phyloP scores from a whole-genome alignment of 2,888 invertebrate species.

The Serrognathus titanus region DNA sequence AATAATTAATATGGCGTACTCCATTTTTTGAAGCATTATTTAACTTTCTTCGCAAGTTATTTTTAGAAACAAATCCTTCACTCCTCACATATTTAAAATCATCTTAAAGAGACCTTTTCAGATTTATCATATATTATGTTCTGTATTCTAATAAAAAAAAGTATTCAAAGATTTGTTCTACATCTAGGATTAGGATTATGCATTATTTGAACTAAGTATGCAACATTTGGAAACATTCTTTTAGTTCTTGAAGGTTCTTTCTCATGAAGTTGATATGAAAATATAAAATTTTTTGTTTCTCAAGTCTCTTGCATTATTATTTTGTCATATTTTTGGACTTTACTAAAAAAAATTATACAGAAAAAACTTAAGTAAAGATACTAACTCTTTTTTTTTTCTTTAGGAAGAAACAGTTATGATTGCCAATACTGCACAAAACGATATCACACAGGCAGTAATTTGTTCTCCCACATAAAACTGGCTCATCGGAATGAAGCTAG shows the following conservation, averaged over 20 bases:
- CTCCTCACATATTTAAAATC: no score
- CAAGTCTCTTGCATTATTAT: not conserved
- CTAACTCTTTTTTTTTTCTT: not conserved
- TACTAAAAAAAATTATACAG: not conserved
- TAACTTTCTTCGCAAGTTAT: no score
- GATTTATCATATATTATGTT: no score
- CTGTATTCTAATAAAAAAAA: no score
- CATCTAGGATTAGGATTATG: no score
- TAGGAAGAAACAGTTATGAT: conserved; percentile 43
- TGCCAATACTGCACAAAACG: conserved; percentile 74
- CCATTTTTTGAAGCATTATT: no score
- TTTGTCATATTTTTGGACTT: not conserved
- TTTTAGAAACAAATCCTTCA: no score
- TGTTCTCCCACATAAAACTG: conserved; percentile 69
- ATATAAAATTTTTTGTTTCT: not conserved
- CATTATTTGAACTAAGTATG: no score
- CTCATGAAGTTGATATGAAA: not conserved
- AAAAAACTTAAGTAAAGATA: not conserved
- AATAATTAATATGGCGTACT: no score
- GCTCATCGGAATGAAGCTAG: conserved; percentile 63
- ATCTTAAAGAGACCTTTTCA: no score
- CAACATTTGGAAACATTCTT: no score
- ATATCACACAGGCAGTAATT: conserved; percentile 65
- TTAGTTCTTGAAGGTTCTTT: not conserved
- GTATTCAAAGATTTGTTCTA: no score